Evolutionary conservation across 2,113 vertebrate genomes (phyloP).

Genomic region (Heterotis niloticus): DNA sequence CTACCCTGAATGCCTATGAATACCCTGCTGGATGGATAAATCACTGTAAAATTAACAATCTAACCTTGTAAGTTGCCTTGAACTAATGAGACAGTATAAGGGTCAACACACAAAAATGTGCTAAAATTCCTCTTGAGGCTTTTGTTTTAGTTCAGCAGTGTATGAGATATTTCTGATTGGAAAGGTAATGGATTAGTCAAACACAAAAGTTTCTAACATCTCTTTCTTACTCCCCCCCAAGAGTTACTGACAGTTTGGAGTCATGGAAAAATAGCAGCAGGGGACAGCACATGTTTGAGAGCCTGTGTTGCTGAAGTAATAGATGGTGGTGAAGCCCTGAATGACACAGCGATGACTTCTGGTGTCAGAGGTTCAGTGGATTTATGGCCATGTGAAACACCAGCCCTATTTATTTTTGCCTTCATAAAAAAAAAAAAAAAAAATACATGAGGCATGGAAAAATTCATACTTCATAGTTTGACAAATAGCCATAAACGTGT

Average conservation of each 20-base stretch:
- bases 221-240: constrained; percentile 37
- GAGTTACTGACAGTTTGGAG: constrained; percentile 71
- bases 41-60: too few species aligned
- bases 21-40: too few species aligned
- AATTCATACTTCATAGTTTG: constrained; percentile 60
- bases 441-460: constrained; percentile 58
- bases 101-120: too few species aligned
- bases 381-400: constrained; percentile 59
- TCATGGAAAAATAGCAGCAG: constrained; percentile 68
- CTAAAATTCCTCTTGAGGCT: too few species aligned
- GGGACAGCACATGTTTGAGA: constrained; percentile 63
- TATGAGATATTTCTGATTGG: not conserved
- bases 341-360: constrained; percentile 70
- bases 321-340: constrained; percentile 63
- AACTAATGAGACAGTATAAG: too few species aligned
- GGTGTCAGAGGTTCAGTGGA: constrained; percentile 61
- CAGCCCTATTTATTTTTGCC: constrained; percentile 57
- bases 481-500: constrained; percentile 51
- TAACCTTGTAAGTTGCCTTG: too few species aligned
- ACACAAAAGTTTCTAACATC: not conserved
- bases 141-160: not conserved
- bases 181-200: not conserved
- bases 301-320: constrained; percentile 67
- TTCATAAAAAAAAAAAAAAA: constrained; percentile 63
- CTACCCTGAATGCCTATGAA: too few species aligned